Evolutionary conservation across 1,140 invertebrate genomes (phyloP).

Genomic region (Listronotus oregonensis): DNA sequence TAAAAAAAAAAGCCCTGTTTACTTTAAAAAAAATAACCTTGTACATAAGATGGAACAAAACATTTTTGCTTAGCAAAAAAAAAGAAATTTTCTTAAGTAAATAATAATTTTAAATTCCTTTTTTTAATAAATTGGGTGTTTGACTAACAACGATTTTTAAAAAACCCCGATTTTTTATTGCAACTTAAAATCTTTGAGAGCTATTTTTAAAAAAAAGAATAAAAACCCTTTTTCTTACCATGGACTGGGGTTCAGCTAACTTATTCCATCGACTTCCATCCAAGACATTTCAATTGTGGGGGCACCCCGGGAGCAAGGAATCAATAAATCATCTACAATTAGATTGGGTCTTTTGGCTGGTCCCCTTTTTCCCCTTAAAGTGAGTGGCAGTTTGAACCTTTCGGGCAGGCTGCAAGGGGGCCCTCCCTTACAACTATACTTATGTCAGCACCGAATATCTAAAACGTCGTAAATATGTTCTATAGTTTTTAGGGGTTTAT

Average conservation of each 20-base stretch:
- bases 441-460: slow-evolving; percentile 99
- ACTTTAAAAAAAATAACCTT: too few relatives aligned
- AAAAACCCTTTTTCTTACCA: too few relatives aligned
- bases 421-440: slow-evolving; percentile 96
- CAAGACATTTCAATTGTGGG: slow-evolving; percentile 95
- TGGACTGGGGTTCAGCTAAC: slow-evolving; percentile 92
- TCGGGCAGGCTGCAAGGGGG: slow-evolving; percentile 97
- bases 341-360: slow-evolving; percentile 81
- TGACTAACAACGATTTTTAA: too few relatives aligned
- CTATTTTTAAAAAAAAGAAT: too few relatives aligned
- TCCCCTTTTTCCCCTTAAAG: slow-evolving; percentile 85
- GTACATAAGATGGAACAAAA: too few relatives aligned
- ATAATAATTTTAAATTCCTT: too few relatives aligned
- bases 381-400: slow-evolving; percentile 98
- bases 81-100: too few relatives aligned
- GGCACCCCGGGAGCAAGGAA: slow-evolving; percentile 95
- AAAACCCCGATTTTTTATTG: too few relatives aligned
- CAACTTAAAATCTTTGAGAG: too few relatives aligned
- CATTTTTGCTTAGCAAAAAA: too few relatives aligned
- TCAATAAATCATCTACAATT: slow-evolving; percentile 89
- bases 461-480: slow-evolving; percentile 33
- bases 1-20: too few relatives aligned
- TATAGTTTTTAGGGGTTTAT: background rate
- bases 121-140: too few relatives aligned
- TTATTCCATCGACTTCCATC: slow-evolving; percentile 95